Conservation (phyloP, 2,888 invertebrate genomes). For the Dorcus parallelipipedus region DNA sequence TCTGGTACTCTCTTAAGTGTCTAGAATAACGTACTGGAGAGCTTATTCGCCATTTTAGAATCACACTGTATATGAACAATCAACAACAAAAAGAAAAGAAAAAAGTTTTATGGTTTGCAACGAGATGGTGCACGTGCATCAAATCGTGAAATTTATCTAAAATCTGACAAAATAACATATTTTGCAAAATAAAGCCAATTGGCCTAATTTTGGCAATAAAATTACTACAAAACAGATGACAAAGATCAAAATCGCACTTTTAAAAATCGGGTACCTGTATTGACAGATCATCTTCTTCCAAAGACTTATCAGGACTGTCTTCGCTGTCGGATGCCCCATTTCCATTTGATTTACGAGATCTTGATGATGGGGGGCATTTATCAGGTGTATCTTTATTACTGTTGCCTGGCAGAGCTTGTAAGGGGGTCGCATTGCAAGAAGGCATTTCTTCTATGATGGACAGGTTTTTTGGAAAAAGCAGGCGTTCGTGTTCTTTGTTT, state of each 20-base stretch:
- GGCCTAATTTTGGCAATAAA: neutral
- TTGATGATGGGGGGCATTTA: neutral
- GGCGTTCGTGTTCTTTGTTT: conserved; percentile 1
- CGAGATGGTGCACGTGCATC: too few relatives aligned
- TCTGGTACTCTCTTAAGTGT: too few relatives aligned
- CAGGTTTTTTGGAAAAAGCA: conserved; percentile 6
- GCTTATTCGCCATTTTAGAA: too few relatives aligned
- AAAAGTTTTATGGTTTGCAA: too few relatives aligned
- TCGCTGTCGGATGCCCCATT: conserved; percentile 4
- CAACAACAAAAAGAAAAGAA: too few relatives aligned
- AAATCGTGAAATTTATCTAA: neutral
- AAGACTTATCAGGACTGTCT: conserved; percentile 10
- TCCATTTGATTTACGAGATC: neutral
- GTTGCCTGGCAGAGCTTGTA: conserved; percentile 28
- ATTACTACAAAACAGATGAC: too few relatives aligned
- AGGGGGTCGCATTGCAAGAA: conserved; percentile 25
- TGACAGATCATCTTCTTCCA: conserved; percentile 13
- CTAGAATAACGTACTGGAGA: too few relatives aligned
- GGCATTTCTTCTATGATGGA: conserved; percentile 11
- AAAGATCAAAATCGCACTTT: neutral
- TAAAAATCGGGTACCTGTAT: neutral
- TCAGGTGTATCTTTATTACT: neutral
- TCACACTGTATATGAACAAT: too few relatives aligned
- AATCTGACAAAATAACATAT: neutral
- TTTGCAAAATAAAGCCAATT: too few relatives aligned